phyloP scores from a whole-genome alignment of 2,888 invertebrate species.

The Protodeltote pygarga region DNA sequence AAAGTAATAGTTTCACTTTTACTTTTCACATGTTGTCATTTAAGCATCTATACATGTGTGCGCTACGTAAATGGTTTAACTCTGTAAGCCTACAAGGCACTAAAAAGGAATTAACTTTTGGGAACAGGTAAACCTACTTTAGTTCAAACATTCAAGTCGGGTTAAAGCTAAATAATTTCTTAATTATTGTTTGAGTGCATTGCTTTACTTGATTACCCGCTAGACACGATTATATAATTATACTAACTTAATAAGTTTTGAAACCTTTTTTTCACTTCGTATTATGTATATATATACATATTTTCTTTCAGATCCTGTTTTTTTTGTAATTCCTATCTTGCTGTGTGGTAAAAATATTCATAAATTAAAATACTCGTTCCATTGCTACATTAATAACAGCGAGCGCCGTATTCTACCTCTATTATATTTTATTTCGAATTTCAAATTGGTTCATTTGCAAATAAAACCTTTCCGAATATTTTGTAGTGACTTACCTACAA shows the following conservation, averaged over 20 bases:
- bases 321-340: too few relatives aligned
- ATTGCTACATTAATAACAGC: slow-evolving; percentile 28
- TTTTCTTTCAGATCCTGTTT: too few relatives aligned
- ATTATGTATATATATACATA: slow-evolving; percentile 20
- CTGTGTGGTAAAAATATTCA: too few relatives aligned
- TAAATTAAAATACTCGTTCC: slow-evolving; percentile 1
- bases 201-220: slow-evolving; percentile 13
- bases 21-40: not conserved
- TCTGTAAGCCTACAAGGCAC: slow-evolving; percentile 30
- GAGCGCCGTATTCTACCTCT: slow-evolving; percentile 20
- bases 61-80: slow-evolving; percentile 31
- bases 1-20: not conserved
- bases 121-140: slow-evolving; percentile 28
- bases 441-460: slow-evolving; percentile 22
- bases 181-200: slow-evolving; percentile 17
- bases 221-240: too few relatives aligned
- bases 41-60: not conserved
- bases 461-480: slow-evolving; percentile 1
- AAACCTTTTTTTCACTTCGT: not conserved
- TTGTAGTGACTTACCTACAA: not conserved
- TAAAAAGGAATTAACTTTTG: slow-evolving; percentile 32
- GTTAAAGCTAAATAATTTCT: slow-evolving; percentile 16
- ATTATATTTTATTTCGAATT: slow-evolving; percentile 31
- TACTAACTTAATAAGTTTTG: too few relatives aligned
- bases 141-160: slow-evolving; percentile 5